phyloP scores from a whole-genome alignment of 2,888 invertebrate species.

The Tenthredo notha region DNA sequence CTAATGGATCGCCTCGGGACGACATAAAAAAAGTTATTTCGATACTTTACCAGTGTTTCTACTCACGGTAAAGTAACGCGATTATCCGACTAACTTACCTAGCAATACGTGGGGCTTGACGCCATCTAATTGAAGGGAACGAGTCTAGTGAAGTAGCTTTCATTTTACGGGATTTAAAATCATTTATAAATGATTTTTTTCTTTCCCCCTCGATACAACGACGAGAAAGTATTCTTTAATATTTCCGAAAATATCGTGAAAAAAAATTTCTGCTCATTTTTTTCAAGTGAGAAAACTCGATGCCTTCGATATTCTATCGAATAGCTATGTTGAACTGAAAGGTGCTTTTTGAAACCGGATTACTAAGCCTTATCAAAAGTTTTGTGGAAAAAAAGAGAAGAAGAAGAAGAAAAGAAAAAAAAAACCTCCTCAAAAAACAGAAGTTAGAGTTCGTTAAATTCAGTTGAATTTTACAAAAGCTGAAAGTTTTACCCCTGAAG shows the following conservation, averaged over 20 bases:
- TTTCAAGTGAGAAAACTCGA: neutral
- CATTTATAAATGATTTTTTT: neutral
- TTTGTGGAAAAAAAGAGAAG: neutral
- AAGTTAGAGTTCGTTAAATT: constrained; percentile 2
- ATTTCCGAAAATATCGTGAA: no score
- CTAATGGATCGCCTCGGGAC: constrained; percentile 60
- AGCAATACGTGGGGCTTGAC: neutral
- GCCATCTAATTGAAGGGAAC: constrained; percentile 1
- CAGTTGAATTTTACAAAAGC: neutral
- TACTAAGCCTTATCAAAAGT: neutral
- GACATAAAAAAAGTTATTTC: constrained; percentile 28
- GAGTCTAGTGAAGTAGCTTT: neutral
- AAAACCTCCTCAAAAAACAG: neutral
- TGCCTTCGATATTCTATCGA: neutral
- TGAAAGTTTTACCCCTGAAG: neutral
- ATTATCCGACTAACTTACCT: neutral
- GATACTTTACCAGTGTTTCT: constrained; percentile 13
- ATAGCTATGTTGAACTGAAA: neutral
- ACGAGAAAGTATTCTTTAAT: neutral
- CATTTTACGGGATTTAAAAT: neutral
- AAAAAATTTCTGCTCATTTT: neutral
- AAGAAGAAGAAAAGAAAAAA: neutral
- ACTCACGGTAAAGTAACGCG: neutral
- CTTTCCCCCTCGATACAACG: neutral
- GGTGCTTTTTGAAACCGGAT: neutral